Percentiles rank a stretch among this genome's conserved stretches.
Conservation (phyloP, 37 sponge, comb jelly and placozoan genomes). For the Haliclona indistincta region DNA sequence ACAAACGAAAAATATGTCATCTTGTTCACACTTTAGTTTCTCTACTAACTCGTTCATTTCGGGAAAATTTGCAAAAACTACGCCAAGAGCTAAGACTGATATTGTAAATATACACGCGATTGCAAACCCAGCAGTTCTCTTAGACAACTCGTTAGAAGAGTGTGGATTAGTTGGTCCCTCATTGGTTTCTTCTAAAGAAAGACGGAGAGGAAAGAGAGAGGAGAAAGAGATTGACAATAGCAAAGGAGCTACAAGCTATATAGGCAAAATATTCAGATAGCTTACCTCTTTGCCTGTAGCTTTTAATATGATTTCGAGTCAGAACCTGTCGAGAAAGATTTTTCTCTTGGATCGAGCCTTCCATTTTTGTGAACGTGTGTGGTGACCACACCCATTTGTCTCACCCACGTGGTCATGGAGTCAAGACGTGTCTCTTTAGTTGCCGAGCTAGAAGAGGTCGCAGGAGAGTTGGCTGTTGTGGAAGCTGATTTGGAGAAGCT, state of each 20-base stretch:
- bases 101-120: constrained; percentile 39
- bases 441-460: constrained; percentile 3
- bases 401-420: too few species aligned
- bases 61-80: constrained; percentile 70
- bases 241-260: too few species aligned
- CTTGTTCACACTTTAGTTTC: background rate
- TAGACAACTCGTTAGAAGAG: background rate
- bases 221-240: too few species aligned
- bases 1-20: background rate
- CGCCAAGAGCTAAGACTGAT: constrained; percentile 28
- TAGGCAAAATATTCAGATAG: too few species aligned
- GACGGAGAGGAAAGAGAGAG: too few species aligned
- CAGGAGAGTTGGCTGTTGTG: background rate
- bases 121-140: background rate
- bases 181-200: background rate
- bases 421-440: too few species aligned
- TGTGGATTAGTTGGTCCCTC: background rate
- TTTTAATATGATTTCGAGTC: too few species aligned
- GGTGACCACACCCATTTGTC: too few species aligned
- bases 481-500: constrained; percentile 14
- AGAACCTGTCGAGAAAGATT: too few species aligned
- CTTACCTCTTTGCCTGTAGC: too few species aligned
- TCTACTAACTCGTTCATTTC: constrained; percentile 70
- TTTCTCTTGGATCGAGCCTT: too few species aligned
- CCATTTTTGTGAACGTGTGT: too few species aligned